Evolutionary conservation across 1,140 invertebrate species (phyloP).

Genomic region (Hirudo medicinalis): DNA sequence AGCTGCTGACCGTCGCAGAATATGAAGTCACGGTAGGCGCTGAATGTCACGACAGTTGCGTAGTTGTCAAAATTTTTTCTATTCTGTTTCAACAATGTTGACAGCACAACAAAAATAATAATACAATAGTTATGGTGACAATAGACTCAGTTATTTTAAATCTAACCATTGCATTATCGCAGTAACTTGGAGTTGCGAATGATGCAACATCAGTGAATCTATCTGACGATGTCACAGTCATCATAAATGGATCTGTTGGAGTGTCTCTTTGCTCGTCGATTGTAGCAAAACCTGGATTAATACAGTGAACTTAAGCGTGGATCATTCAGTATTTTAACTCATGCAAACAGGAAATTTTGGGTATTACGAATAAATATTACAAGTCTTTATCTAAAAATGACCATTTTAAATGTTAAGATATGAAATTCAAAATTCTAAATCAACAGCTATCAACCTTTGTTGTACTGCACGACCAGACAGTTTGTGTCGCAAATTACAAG

Average conservation of each 20-base stretch:
- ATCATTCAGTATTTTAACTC: background rate
- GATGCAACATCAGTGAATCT: background rate
- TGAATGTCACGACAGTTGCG: conserved; percentile 3
- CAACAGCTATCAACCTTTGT: conserved; percentile 1
- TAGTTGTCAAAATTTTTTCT: conserved; percentile 11
- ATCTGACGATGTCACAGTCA: background rate
- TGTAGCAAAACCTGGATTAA: no score
- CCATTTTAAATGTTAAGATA: no score
- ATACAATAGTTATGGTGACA: no score
- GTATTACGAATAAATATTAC: no score
- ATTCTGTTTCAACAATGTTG: background rate
- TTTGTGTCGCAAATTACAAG: background rate
- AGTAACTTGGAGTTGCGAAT: conserved; percentile 13
- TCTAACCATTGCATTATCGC: background rate
- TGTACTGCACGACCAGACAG: conserved; percentile 15
- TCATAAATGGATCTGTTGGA: conserved; percentile 16
- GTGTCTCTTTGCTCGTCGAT: background rate
- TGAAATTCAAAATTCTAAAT: background rate
- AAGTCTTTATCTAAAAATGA: no score
- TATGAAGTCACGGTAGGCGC: conserved; percentile 8
- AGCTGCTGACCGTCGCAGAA: conserved; percentile 4
- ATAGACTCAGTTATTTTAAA: no score
- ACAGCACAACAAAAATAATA: no score
- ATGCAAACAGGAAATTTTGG: no score
- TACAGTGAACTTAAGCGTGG: background rate